Conservation (phyloP, 2,113 vertebrate species). For the Pygoscelis adeliae region DNA sequence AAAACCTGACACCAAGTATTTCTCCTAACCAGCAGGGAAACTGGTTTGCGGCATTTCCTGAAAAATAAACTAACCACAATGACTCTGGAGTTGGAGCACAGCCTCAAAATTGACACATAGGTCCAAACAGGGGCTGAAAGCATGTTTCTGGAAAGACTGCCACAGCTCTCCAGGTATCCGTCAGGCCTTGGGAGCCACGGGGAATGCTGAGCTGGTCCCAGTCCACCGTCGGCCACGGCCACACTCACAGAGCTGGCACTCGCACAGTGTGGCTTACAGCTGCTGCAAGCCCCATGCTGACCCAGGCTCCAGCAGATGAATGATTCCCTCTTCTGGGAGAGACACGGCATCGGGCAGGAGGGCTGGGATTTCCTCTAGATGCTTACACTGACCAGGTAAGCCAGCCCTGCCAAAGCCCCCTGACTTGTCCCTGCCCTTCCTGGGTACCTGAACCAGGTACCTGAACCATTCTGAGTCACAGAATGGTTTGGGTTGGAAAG, state of each 20-base stretch:
- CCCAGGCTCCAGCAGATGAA: fast-evolving
- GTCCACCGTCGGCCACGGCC: fast-evolving
- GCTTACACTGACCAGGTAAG: neutral
- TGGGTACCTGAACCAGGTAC: neutral
- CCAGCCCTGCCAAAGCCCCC: neutral
- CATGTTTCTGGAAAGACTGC: neutral
- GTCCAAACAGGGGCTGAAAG: neutral
- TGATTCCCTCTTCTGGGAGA: neutral
- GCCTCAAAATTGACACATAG: neutral
- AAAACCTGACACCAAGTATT: neutral
- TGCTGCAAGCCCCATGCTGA: neutral
- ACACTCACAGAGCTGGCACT: neutral
- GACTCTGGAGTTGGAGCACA: neutral
- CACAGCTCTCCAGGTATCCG: neutral
- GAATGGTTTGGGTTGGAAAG: neutral
- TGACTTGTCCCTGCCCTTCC: neutral
- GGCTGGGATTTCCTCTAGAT: neutral
- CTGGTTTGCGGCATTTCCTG: conserved; percentile 1
- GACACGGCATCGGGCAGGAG: neutral
- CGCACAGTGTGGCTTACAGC: neutral
- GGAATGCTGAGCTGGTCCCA: neutral
- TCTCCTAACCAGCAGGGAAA: neutral
- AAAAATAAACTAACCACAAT: neutral
- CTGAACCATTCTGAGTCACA: too few relatives aligned
- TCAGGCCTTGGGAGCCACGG: neutral